phyloP scores from a whole-genome alignment of 2,888 invertebrate genomes.

The Nudaria mundana region DNA sequence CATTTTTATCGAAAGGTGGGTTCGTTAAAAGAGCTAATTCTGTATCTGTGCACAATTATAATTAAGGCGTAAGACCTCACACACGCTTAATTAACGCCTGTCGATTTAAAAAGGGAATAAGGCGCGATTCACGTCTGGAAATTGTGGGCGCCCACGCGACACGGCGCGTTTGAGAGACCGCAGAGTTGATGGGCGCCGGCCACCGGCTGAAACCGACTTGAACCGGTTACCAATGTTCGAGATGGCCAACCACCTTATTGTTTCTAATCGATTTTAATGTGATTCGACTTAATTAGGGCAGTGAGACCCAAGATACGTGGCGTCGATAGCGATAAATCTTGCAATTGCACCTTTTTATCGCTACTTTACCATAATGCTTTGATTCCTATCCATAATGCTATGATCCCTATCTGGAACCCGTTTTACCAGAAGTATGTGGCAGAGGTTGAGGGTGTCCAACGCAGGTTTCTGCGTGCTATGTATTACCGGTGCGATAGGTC shows the following conservation, averaged over 20 bases:
- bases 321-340: not conserved
- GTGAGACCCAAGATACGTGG: slow-evolving; percentile 4
- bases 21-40: slow-evolving; percentile 34
- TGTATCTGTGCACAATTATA: slow-evolving; percentile 55
- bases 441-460: too few species aligned
- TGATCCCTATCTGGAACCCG: too few species aligned
- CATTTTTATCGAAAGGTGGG: slow-evolving; percentile 4
- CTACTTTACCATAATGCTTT: too few species aligned
- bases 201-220: slow-evolving; percentile 30
- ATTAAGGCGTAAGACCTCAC: slow-evolving; percentile 68
- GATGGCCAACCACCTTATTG: slow-evolving; percentile 23
- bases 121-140: slow-evolving; percentile 41
- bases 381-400: too few species aligned
- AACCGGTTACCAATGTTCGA: slow-evolving; percentile 16
- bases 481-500: too few species aligned
- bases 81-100: slow-evolving; percentile 60
- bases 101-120: slow-evolving; percentile 37
- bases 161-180: slow-evolving; percentile 31
- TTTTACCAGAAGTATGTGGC: too few species aligned
- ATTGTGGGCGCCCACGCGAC: slow-evolving; percentile 44
- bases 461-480: too few species aligned
- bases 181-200: slow-evolving; percentile 24
- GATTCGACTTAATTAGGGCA: slow-evolving; percentile 32
- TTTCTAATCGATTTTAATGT: slow-evolving; percentile 33
- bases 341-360: slow-evolving; percentile 1